phyloP scores from a whole-genome alignment of 2,888 invertebrate species.

The Tetragonula carbonaria region DNA sequence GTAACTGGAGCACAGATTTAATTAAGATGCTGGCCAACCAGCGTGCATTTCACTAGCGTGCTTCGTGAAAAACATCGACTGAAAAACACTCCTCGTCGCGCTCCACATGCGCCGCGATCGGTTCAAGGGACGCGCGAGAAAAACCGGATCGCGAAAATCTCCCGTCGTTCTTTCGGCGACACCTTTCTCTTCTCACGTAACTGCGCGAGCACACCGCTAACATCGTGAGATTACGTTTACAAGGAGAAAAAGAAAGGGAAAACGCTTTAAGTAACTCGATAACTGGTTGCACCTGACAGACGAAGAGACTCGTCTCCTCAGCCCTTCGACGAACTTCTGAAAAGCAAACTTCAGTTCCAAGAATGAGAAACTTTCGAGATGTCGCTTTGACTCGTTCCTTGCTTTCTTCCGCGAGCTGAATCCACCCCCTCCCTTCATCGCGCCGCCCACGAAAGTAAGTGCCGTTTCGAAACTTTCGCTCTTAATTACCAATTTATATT shows the following conservation, averaged over 20 bases:
- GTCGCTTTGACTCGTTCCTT: conserved; percentile 55
- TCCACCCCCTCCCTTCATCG: conserved; percentile 24
- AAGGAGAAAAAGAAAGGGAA: conserved; percentile 50
- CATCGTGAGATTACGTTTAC: conserved; percentile 63
- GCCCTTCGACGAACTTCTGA: conserved; percentile 31
- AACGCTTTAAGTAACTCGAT: conserved; percentile 72
- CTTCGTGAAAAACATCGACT: background rate
- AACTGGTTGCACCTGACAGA: conserved; percentile 73
- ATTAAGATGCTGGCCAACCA: conserved; percentile 41
- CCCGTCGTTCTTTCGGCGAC: conserved; percentile 15
- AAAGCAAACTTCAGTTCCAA: conserved; percentile 63
- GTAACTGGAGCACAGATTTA: conserved; percentile 38
- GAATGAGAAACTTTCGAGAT: conserved; percentile 69
- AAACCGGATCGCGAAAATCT: conserved; percentile 43
- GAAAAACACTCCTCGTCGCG: conserved; percentile 22
- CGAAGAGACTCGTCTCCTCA: conserved; percentile 59
- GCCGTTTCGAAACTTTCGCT: conserved; percentile 44
- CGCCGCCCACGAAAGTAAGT: conserved; percentile 19
- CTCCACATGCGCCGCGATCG: conserved; percentile 5
- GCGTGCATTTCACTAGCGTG: background rate
- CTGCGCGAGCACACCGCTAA: conserved; percentile 47
- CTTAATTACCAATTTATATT: conserved; percentile 57
- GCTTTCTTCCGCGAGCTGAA: conserved; percentile 51
- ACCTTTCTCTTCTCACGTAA: conserved; percentile 49
- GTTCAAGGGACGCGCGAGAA: conserved; percentile 20